These are phyloP conservation scores for Jordanella pulchra DNA, from an alignment of 2,797 vertebrate genomes.

Conservation along the genomic window DNA sequence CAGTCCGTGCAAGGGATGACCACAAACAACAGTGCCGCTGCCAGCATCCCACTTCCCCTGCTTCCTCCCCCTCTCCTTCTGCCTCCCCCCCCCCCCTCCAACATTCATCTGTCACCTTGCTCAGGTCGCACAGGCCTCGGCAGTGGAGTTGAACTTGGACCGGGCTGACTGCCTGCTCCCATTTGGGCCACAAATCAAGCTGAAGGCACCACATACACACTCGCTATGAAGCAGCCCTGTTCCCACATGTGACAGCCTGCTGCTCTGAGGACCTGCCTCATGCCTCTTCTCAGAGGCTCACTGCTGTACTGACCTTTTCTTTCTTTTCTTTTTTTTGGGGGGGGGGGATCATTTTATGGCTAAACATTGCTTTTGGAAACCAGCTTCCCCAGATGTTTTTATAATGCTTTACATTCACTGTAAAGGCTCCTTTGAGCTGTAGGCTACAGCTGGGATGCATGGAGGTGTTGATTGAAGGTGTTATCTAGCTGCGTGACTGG, in stretches of 20 bases:
- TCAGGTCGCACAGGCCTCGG: constrained; percentile 36
- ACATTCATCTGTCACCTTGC: constrained; percentile 48
- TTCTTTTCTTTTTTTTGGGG: too few species aligned
- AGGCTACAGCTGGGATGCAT: neutral
- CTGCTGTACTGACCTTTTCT: constrained; percentile 13
- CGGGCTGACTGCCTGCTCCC: constrained; percentile 44
- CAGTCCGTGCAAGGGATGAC: constrained; percentile 61
- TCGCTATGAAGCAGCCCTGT: constrained; percentile 27
- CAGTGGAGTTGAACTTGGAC: constrained; percentile 41
- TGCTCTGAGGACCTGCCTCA: constrained; percentile 52
- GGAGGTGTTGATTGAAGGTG: constrained; percentile 12
- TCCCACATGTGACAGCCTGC: constrained; percentile 49
- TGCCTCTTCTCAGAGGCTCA: constrained; percentile 50
- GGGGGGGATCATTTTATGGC: constrained; percentile 27
- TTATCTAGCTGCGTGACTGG: constrained; percentile 18
- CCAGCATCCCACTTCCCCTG: constrained; percentile 57
- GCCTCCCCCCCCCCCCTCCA: neutral
- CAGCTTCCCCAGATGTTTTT: neutral
- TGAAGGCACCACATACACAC: constrained; percentile 14
- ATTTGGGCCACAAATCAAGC: constrained; percentile 63
- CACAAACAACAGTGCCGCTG: constrained; percentile 50
- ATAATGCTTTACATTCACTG: neutral
- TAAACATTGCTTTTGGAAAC: constrained; percentile 10
- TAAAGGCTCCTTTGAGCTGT: constrained; percentile 3
- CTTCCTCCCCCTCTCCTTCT: constrained; percentile 24